Percentiles rank a stretch among this genome's conserved stretches.
Conservation (phyloP, 2,797 vertebrate genomes). For the Bovichtus variegatus region DNA sequence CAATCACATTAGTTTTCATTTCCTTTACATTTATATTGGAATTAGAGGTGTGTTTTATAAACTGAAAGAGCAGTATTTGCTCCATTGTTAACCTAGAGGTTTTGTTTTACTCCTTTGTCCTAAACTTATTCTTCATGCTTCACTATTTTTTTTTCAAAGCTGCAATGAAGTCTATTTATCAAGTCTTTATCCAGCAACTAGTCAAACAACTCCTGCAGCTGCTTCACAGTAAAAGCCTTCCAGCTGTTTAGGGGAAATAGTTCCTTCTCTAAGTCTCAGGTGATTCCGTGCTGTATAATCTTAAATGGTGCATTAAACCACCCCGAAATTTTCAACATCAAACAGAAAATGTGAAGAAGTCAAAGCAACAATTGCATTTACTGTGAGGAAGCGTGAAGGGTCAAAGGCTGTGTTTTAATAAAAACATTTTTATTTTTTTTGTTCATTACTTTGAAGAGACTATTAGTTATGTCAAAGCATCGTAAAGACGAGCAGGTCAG, state of each 20-base stretch:
- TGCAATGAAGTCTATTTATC: not conserved
- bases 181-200: not conserved
- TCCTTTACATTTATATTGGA: not conserved
- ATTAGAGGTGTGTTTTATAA: not conserved
- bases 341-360: not conserved
- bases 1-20: not conserved
- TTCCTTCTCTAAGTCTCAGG: not conserved
- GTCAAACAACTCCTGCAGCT: not conserved
- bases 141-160: not conserved
- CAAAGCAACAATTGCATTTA: not conserved
- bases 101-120: not conserved
- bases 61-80: not conserved
- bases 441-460: not conserved
- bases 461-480: not conserved
- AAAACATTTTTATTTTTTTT: not conserved
- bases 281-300: not conserved
- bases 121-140: not conserved
- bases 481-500: not conserved
- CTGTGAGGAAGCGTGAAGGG: not conserved
- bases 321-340: no score
- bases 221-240: constrained; percentile 10
- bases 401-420: not conserved
- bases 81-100: not conserved
- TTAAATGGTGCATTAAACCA: not conserved
- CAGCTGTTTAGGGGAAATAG: not conserved